Conservation (phyloP, 1,140 invertebrate genomes). For the Eciton burchellii region DNA sequence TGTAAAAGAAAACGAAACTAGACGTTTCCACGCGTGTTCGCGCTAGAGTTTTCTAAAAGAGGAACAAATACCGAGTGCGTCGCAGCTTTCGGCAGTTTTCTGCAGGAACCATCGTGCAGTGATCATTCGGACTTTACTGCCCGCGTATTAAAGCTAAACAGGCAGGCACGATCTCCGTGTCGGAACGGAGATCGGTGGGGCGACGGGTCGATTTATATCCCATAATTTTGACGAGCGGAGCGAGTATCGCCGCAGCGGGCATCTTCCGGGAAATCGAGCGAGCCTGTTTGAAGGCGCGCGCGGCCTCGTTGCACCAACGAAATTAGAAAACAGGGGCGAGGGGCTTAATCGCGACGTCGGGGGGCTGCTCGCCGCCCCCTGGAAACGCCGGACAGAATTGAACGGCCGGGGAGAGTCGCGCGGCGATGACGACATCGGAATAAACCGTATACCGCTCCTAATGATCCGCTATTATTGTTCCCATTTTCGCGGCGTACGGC, state of each 20-base stretch:
- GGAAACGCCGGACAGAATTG: conserved; percentile 14
- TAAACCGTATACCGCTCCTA: conserved; percentile 81
- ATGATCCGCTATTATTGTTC: conserved; percentile 84
- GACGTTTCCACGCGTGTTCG: too few relatives aligned
- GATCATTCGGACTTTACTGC: conserved; percentile 26
- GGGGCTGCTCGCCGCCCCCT: background rate
- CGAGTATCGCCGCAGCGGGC: background rate
- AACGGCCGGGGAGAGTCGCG: background rate
- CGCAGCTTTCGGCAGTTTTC: too few relatives aligned
- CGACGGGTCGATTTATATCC: conserved; percentile 34
- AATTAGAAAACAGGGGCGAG: conserved; percentile 46
- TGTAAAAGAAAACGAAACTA: background rate
- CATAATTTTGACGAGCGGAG: conserved; percentile 36
- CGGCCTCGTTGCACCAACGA: conserved; percentile 27
- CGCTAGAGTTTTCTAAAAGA: too few relatives aligned
- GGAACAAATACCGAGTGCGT: too few relatives aligned
- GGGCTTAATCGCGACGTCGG: conserved; percentile 22
- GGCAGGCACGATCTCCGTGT: background rate
- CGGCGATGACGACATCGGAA: conserved; percentile 73
- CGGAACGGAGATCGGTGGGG: background rate
- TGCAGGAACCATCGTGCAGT: background rate
- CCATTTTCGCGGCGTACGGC: conserved; percentile 76
- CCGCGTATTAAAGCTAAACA: conserved; percentile 43
- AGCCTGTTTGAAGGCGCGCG: conserved; percentile 6
- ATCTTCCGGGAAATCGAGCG: conserved; percentile 27